A percentile compares a stretch with the other conserved stretches of the same genome.
These are phyloP conservation scores for Dynastes tityus DNA, from an alignment of 2,888 invertebrate genomes.

Conservation along the genomic window DNA sequence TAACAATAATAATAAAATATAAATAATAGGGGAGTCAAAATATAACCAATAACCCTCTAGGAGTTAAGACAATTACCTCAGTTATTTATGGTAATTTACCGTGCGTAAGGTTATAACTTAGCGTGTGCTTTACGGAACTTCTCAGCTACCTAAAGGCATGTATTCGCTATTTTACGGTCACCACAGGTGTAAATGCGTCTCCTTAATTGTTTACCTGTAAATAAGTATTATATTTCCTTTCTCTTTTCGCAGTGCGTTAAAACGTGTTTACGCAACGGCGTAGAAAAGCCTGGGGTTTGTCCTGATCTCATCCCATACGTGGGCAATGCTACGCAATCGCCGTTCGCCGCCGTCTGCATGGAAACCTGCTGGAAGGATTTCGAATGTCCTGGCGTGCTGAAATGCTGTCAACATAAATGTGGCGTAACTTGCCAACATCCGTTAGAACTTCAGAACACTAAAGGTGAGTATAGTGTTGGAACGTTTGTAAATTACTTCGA, in stretches of 20 bases:
- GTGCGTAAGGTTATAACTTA: constrained; percentile 6
- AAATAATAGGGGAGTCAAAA: too few relatives aligned
- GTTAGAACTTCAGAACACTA: constrained; percentile 73
- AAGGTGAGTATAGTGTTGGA: constrained; percentile 70
- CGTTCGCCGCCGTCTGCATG: constrained; percentile 77
- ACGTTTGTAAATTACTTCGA: too few relatives aligned
- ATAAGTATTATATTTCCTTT: constrained; percentile 25
- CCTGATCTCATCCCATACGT: constrained; percentile 60
- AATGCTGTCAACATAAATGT: constrained; percentile 81
- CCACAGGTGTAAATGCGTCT: neutral
- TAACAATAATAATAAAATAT: too few relatives aligned
- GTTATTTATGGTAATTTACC: neutral
- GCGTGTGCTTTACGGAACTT: neutral
- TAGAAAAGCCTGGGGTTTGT: constrained; percentile 71
- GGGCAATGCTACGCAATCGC: constrained; percentile 64
- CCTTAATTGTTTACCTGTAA: neutral
- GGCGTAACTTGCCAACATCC: constrained; percentile 81
- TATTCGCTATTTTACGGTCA: neutral
- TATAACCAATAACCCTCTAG: too few relatives aligned
- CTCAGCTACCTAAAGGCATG: neutral
- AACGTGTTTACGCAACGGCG: constrained; percentile 73
- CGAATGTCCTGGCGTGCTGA: constrained; percentile 79
- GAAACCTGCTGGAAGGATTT: constrained; percentile 77
- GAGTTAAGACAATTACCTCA: neutral
- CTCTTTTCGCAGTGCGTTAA: constrained; percentile 74